phyloP scores from a whole-genome alignment of 2,797 vertebrate genomes.

The Morus bassanus region DNA sequence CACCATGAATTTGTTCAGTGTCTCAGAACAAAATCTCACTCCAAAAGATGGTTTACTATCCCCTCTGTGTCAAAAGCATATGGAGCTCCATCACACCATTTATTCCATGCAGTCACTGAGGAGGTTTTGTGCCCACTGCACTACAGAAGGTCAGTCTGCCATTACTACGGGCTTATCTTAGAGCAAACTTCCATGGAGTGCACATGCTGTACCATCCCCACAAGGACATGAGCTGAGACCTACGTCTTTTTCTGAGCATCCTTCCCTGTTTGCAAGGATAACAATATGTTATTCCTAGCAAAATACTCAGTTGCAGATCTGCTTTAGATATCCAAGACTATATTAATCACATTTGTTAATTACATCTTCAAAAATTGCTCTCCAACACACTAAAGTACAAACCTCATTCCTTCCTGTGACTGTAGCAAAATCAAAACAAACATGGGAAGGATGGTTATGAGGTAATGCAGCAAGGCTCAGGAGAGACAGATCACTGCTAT shows the following conservation, averaged over 20 bases:
- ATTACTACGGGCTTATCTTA: not conserved
- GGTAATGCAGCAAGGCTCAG: not conserved
- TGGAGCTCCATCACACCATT: not conserved
- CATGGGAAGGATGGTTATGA: not conserved
- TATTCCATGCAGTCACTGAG: not conserved
- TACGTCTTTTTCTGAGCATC: not conserved
- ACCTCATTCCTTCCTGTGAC: not conserved
- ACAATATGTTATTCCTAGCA: not conserved
- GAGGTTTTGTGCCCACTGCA: not conserved
- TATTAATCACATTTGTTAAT: not conserved
- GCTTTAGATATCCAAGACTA: not conserved
- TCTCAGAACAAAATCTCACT: conserved; percentile 54
- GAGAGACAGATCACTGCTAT: not conserved
- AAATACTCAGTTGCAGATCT: not conserved
- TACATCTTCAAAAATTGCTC: not conserved
- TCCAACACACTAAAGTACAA: not conserved
- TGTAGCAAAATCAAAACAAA: not conserved
- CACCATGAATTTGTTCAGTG: conserved; percentile 70
- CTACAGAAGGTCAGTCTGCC: not conserved
- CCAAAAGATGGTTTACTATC: not conserved
- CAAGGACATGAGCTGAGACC: not conserved
- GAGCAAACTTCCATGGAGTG: not conserved
- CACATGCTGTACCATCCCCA: not conserved
- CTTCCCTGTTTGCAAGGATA: not conserved
- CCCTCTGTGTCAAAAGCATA: not conserved